Conservation (phyloP, 2,888 invertebrate genomes). For the Cryptus armator region DNA sequence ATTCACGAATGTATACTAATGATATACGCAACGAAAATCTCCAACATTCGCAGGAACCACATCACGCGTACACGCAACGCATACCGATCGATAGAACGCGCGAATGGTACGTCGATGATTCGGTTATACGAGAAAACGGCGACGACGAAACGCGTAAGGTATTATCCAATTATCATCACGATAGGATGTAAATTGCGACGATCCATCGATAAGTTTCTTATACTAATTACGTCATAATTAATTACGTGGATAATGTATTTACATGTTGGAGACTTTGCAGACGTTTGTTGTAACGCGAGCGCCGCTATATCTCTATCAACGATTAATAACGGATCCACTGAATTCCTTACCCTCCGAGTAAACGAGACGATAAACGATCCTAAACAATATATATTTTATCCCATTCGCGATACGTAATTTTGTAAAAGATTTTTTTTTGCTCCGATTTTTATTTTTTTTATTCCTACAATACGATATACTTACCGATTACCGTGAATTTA, state of each 20-base stretch:
- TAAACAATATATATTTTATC: not conserved
- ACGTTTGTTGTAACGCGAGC: constrained; percentile 71
- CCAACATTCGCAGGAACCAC: not conserved
- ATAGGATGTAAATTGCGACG: constrained; percentile 54
- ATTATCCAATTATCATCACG: constrained; percentile 56
- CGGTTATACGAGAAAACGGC: constrained; percentile 66
- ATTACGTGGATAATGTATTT: constrained; percentile 46
- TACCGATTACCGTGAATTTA: not conserved
- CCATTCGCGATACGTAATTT: constrained; percentile 1
- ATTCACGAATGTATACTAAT: constrained; percentile 49
- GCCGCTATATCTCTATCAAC: constrained; percentile 67
- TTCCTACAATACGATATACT: not conserved
- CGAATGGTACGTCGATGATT: constrained; percentile 74
- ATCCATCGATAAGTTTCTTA: constrained; percentile 42
- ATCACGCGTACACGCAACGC: constrained; percentile 61
- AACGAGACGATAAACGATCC: not conserved
- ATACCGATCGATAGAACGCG: constrained; percentile 62
- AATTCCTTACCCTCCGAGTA: not conserved
- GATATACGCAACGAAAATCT: constrained; percentile 11
- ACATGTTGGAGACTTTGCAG: constrained; percentile 70
- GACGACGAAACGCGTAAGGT: constrained; percentile 74
- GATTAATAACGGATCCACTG: not conserved
- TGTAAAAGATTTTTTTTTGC: not conserved
- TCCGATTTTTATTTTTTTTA: not conserved
- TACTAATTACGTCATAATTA: constrained; percentile 47